phyloP scores from a whole-genome alignment of 1,140 invertebrate genomes.

The Luehdorfia chinensis region DNA sequence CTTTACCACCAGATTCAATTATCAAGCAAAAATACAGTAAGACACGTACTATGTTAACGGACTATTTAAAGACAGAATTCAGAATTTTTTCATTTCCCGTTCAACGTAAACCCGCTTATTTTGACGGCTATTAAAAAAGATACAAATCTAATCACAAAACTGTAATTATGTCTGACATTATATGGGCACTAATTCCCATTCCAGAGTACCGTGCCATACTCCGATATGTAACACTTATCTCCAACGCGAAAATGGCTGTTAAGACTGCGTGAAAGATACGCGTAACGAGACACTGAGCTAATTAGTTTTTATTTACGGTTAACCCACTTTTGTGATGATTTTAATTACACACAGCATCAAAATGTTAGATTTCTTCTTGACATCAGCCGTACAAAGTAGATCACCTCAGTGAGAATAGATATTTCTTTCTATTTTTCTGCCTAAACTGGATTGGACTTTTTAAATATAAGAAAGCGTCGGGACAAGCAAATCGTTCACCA shows the following conservation, averaged over 20 bases:
- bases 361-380: constrained; percentile 1
- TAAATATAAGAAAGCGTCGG: too few relatives aligned
- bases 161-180: constrained; percentile 29
- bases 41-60: too few relatives aligned
- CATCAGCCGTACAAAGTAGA: not conserved
- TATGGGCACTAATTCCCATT: constrained; percentile 22
- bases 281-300: constrained; percentile 27
- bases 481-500: too few relatives aligned
- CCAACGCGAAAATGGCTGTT: constrained; percentile 17
- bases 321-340: constrained; percentile 30
- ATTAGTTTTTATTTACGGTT: constrained; percentile 45
- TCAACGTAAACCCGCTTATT: constrained; percentile 28
- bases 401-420: too few relatives aligned
- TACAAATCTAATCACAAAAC: constrained; percentile 38
- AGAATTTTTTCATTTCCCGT: constrained; percentile 5
- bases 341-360: constrained; percentile 20
- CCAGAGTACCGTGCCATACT: not conserved
- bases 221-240: constrained; percentile 17
- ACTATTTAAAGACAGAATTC: too few relatives aligned
- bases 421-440: too few relatives aligned
- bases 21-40: too few relatives aligned
- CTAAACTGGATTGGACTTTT: too few relatives aligned
- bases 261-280: constrained; percentile 31
- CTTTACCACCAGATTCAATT: too few relatives aligned
- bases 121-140: constrained; percentile 36